Conservation (phyloP, 1,140 invertebrate species). For the Wiebesia pumilae region DNA sequence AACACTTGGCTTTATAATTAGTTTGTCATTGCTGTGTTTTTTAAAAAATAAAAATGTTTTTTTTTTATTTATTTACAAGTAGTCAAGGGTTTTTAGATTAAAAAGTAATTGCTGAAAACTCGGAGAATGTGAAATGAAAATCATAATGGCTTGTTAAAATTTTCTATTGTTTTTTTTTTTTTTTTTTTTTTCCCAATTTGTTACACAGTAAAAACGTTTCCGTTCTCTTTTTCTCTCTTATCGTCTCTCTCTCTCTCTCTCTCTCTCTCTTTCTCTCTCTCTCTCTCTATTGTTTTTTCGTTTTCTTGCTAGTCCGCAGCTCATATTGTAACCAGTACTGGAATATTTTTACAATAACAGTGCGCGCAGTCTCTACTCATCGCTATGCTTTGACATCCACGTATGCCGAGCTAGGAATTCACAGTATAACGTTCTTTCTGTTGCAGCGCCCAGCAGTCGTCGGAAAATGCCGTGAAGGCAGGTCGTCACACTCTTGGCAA, state of each 20-base stretch:
- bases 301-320: slow-evolving; percentile 52
- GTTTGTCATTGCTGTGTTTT: slow-evolving; percentile 16
- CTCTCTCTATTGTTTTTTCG: slow-evolving; percentile 24
- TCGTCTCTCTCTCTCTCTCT: neutral
- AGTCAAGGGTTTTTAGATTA: neutral
- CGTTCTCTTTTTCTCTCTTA: slow-evolving; percentile 21
- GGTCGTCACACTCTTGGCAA: slow-evolving; percentile 92
- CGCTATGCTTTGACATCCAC: slow-evolving; percentile 47
- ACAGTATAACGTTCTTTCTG: slow-evolving; percentile 68
- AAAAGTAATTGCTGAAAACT: neutral
- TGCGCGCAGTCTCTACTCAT: slow-evolving; percentile 50
- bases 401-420: slow-evolving; percentile 50
- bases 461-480: slow-evolving; percentile 91
- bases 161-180: too few relatives aligned
- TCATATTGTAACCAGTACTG: slow-evolving; percentile 46
- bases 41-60: neutral
- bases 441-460: slow-evolving; percentile 94
- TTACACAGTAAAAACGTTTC: neutral
- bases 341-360: slow-evolving; percentile 51
- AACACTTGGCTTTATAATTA: neutral
- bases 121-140: neutral
- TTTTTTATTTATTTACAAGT: neutral
- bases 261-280: slow-evolving; percentile 2
- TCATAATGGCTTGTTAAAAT: slow-evolving; percentile 10
- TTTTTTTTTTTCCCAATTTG: neutral